Percentiles rank a stretch among this genome's conserved stretches.
These are phyloP conservation scores for Lasioglossum pauxillum DNA, from an alignment of 2,888 invertebrate species.

Conservation along the genomic window DNA sequence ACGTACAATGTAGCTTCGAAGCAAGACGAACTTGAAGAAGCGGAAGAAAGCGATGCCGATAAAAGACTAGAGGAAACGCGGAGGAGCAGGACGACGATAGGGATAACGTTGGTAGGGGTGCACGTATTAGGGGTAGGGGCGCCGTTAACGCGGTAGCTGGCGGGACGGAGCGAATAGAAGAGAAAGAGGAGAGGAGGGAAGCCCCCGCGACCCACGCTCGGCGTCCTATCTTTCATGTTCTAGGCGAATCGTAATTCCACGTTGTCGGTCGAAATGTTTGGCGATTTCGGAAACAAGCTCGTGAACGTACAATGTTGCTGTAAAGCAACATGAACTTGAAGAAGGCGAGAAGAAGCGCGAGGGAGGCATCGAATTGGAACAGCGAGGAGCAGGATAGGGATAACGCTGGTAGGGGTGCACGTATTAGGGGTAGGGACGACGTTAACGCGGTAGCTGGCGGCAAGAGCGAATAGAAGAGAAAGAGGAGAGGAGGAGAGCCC, in stretches of 20 bases:
- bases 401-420: not conserved
- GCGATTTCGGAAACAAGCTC: too few relatives aligned
- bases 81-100: not conserved
- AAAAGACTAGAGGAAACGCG: too few relatives aligned
- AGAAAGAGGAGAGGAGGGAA: slow-evolving; percentile 8
- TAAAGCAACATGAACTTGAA: too few relatives aligned
- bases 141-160: not conserved
- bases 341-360: not conserved
- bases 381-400: not conserved
- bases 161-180: not conserved
- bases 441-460: not conserved
- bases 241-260: not conserved
- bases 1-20: too few relatives aligned
- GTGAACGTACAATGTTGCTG: too few relatives aligned
- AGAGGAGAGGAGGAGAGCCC: not conserved
- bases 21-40: too few relatives aligned
- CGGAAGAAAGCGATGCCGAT: not conserved
- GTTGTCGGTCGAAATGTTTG: not conserved
- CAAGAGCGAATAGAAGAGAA: slow-evolving; percentile 9
- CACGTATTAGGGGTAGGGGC: not conserved
- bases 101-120: not conserved
- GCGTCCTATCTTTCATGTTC: not conserved
- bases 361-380: too few relatives aligned
- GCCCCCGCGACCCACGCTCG: too few relatives aligned
- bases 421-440: not conserved